Evolutionary conservation across 2,113 vertebrate genomes (phyloP).

Genomic region (Perognathus longimembris): DNA sequence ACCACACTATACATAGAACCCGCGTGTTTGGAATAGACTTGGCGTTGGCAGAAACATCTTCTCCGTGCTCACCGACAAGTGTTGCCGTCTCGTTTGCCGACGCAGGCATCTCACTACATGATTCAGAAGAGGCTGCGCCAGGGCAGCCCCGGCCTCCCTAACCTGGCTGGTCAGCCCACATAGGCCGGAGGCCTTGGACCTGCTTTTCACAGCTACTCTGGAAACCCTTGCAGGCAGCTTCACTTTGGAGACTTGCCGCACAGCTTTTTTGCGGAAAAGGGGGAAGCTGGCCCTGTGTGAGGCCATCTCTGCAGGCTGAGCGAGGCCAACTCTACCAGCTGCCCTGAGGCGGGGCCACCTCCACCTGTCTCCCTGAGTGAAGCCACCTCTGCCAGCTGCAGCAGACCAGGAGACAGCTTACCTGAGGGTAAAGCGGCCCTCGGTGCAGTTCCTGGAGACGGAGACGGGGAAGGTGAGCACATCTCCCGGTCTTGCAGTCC

Average conservation of each 20-base stretch:
- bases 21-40: neutral
- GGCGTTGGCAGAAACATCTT: neutral
- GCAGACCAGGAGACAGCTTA: constrained; percentile 78
- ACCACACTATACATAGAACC: neutral
- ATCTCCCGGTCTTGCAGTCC: constrained; percentile 90
- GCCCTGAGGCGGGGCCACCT: no score
- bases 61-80: neutral
- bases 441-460: constrained; percentile 89
- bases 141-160: rapidly evolving
- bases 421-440: constrained; percentile 94
- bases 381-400: neutral
- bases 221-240: no score
- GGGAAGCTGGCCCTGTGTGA: no score
- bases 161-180: neutral
- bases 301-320: no score
- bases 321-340: no score
- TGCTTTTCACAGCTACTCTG: no score
- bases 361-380: no score
- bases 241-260: neutral
- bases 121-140: rapidly evolving
- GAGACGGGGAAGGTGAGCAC: constrained; percentile 92
- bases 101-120: neutral
- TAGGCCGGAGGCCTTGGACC: no score
- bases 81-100: rapidly evolving
- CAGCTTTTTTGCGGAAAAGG: no score